Percentiles rank a stretch among this genome's conserved stretches.
Conservation (phyloP, 1,140 invertebrate species). For the Drosophila guanche region DNA sequence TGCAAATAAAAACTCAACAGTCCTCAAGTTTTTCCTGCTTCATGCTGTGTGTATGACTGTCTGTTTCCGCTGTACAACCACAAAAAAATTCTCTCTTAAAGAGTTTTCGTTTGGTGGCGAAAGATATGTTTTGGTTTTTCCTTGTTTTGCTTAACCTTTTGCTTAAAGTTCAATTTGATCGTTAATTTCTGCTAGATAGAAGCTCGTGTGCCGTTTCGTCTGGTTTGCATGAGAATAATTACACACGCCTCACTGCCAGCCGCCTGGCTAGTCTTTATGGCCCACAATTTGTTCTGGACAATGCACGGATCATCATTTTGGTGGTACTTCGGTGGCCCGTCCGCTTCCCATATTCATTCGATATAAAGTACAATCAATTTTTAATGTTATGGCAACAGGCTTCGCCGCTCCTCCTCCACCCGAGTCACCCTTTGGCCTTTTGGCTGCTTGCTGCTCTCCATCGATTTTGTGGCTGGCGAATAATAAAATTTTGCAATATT, state of each 20-base stretch:
- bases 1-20: slow-evolving; percentile 79
- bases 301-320: slow-evolving; percentile 35
- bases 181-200: slow-evolving; percentile 51
- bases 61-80: slow-evolving; percentile 22
- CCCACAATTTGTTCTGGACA: slow-evolving; percentile 48
- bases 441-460: slow-evolving; percentile 6
- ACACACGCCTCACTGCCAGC: slow-evolving; percentile 39
- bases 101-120: slow-evolving; percentile 18
- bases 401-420: not conserved
- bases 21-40: slow-evolving; percentile 32
- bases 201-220: slow-evolving; percentile 49
- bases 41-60: slow-evolving; percentile 25
- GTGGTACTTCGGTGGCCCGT: slow-evolving; percentile 7
- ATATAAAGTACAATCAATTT: slow-evolving; percentile 45
- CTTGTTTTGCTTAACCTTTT: slow-evolving; percentile 72
- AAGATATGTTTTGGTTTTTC: slow-evolving; percentile 11
- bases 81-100: slow-evolving; percentile 38
- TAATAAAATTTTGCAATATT: slow-evolving; percentile 55
- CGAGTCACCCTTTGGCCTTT: not conserved
- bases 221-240: slow-evolving; percentile 64
- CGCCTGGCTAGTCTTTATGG: slow-evolving; percentile 41
- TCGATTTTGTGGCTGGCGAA: slow-evolving; percentile 41
- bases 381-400: slow-evolving; percentile 39
- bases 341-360: slow-evolving; percentile 43
- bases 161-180: slow-evolving; percentile 66